Percentiles rank a stretch among this genome's conserved stretches.
Conservation (phyloP, 2,113 vertebrate genomes). For the Podocnemis expansa region DNA sequence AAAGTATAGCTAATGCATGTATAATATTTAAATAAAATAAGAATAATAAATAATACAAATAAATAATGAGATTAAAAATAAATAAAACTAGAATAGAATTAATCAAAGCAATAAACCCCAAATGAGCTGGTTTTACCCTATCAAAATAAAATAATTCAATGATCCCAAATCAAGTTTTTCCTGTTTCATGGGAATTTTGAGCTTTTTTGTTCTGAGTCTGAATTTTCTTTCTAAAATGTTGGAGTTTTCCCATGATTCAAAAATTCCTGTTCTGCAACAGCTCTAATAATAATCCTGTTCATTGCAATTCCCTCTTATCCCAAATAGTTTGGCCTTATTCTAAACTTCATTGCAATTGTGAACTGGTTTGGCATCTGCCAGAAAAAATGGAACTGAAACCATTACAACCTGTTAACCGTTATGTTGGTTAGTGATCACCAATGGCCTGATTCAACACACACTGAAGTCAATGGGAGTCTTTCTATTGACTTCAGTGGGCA, state of each 20-base stretch:
- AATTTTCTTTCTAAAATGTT: not conserved
- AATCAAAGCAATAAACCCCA: not conserved
- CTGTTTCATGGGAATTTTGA: not conserved
- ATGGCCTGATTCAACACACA: not conserved
- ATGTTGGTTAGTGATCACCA: not conserved
- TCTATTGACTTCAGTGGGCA: not conserved
- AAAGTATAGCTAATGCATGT: not conserved
- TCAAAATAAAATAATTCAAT: not conserved
- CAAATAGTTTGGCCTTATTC: not conserved
- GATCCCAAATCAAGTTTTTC: not conserved
- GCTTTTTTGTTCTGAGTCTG: not conserved
- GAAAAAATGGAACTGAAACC: not conserved
- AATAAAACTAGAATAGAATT: not conserved
- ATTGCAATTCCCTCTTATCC: too few species aligned
- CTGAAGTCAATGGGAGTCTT: not conserved
- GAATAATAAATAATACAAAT: too few species aligned
- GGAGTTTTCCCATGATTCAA: not conserved
- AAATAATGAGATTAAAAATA: too few species aligned
- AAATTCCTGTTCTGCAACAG: not conserved
- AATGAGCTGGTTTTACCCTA: not conserved
- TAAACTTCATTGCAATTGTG: too few species aligned
- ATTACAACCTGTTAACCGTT: not conserved
- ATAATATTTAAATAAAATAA: not conserved
- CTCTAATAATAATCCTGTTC: not conserved
- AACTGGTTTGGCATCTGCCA: not conserved